Evolutionary conservation across 2,113 vertebrate species (phyloP).

Genomic region (Ginglymostoma cirratum): DNA sequence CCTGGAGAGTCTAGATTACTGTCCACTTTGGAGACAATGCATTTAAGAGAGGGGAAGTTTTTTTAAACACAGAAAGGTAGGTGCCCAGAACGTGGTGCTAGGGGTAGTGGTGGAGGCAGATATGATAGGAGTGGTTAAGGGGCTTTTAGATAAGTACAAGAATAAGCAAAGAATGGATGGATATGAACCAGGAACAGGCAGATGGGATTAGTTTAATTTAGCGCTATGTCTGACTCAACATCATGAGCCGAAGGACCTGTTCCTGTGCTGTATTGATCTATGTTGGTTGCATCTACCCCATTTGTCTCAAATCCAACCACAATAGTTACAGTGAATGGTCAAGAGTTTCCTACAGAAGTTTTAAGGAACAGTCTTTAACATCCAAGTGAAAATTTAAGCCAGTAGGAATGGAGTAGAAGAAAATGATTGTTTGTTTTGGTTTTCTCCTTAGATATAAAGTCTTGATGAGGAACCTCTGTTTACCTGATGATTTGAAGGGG

Average conservation of each 20-base stretch:
- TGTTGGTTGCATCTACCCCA: background rate
- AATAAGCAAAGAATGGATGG: too few relatives aligned
- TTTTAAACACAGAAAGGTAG: too few relatives aligned
- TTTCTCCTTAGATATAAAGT: conserved; percentile 68
- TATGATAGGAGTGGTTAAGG: too few relatives aligned
- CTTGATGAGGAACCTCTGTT: conserved; percentile 63
- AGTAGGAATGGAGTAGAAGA: background rate
- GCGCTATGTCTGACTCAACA: too few relatives aligned
- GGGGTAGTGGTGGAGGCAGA: too few relatives aligned
- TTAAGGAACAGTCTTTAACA: background rate
- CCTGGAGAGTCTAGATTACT: background rate
- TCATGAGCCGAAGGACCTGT: too few relatives aligned
- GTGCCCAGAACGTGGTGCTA: too few relatives aligned
- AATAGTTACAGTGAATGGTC: background rate
- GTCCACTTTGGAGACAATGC: background rate
- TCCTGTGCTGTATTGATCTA: too few relatives aligned
- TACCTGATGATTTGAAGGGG: conserved; percentile 66
- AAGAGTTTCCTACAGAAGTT: background rate
- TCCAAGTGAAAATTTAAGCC: background rate
- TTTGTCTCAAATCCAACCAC: background rate
- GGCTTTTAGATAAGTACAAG: too few relatives aligned
- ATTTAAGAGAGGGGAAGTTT: too few relatives aligned
- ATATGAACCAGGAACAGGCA: too few relatives aligned
- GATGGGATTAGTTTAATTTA: too few relatives aligned
- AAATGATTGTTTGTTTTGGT: background rate